phyloP scores from a whole-genome alignment of 1,140 invertebrate genomes.

The Bombus pyrosoma region DNA sequence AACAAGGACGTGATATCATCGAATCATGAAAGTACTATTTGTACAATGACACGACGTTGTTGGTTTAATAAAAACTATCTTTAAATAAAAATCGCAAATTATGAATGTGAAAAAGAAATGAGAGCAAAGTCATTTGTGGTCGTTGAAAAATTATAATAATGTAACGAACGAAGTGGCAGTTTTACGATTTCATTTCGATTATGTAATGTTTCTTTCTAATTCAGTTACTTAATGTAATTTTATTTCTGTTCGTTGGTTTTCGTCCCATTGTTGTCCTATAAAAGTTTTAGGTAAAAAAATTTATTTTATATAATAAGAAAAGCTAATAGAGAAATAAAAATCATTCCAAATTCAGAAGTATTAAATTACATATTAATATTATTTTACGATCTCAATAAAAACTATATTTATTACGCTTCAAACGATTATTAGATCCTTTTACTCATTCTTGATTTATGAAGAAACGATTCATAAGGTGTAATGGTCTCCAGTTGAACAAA shows the following conservation, averaged over 20 bases:
- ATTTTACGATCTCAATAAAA: neutral
- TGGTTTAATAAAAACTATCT: neutral
- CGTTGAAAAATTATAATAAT: neutral
- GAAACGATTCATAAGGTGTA: neutral
- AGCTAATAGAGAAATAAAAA: neutral
- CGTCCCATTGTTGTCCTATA: neutral
- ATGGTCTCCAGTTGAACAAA: neutral
- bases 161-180: neutral
- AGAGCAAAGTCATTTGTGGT: neutral
- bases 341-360: neutral
- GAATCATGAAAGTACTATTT: neutral
- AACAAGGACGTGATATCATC: slow-evolving; percentile 14
- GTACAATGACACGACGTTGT: no score
- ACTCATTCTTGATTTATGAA: neutral
- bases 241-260: neutral
- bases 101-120: neutral
- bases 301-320: no score
- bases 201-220: neutral
- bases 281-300: neutral
- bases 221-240: neutral
- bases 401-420: neutral
- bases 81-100: neutral
- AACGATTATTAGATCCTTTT: neutral
- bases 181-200: neutral
- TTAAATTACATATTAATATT: neutral